phyloP scores from a whole-genome alignment of 1,140 invertebrate species.

The Drosophila pachea region DNA sequence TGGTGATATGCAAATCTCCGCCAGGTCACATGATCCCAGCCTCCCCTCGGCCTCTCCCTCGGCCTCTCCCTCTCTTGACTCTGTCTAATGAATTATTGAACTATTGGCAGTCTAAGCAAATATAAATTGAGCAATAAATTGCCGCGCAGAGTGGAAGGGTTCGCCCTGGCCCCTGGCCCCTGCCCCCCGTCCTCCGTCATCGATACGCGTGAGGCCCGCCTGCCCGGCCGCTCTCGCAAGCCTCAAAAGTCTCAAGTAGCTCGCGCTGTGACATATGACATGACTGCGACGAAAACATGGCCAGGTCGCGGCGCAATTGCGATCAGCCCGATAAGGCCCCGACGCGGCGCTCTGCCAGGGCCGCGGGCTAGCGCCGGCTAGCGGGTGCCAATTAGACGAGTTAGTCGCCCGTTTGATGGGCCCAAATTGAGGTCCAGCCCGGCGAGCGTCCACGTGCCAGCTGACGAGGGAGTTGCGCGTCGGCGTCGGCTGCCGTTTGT shows the following conservation, averaged over 20 bases:
- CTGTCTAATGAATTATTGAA: conserved; percentile 65
- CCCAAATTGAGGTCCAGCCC: conserved; percentile 53
- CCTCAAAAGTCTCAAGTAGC: background rate
- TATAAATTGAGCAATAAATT: conserved; percentile 76
- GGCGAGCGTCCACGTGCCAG: conserved; percentile 48
- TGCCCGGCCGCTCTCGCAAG: background rate
- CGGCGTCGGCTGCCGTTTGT: too few species aligned
- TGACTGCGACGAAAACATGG: conserved; percentile 57
- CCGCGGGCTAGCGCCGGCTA: too few species aligned
- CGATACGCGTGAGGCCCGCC: conserved; percentile 63
- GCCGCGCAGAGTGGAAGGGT: background rate
- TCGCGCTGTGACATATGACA: conserved; percentile 58
- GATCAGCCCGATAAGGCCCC: conserved; percentile 44
- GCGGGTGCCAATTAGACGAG: conserved; percentile 55
- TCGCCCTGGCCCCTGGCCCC: too few species aligned
- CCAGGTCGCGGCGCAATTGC: conserved; percentile 53
- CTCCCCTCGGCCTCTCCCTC: background rate
- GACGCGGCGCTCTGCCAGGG: too few species aligned
- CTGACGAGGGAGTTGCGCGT: conserved; percentile 32
- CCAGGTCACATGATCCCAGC: conserved; percentile 49
- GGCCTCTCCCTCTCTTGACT: conserved; percentile 25
- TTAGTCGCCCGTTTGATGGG: conserved; percentile 70
- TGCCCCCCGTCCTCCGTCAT: conserved; percentile 23
- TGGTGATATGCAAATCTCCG: conserved; percentile 58
- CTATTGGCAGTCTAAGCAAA: conserved; percentile 76